phyloP scores from a whole-genome alignment of 1,140 invertebrate genomes.

The Megathymus violae region DNA sequence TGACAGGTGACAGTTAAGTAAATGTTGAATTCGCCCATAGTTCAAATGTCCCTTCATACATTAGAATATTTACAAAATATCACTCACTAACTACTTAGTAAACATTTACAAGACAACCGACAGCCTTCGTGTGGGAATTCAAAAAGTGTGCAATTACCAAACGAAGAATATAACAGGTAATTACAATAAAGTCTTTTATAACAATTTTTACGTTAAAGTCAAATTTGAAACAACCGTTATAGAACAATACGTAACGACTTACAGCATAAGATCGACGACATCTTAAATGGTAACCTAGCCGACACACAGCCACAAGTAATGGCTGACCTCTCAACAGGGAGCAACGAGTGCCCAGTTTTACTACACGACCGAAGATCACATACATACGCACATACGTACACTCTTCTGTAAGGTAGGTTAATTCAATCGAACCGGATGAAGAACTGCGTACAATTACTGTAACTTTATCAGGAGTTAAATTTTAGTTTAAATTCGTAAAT shows the following conservation, averaged over 20 bases:
- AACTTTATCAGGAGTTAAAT: too few relatives aligned
- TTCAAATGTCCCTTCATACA: too few relatives aligned
- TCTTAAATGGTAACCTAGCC: conserved; percentile 8
- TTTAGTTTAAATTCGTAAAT: too few relatives aligned
- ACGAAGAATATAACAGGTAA: conserved; percentile 37
- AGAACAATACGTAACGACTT: conserved; percentile 5
- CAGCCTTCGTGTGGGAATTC: conserved; percentile 45
- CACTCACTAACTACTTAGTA: conserved; percentile 22
- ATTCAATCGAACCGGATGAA: too few relatives aligned
- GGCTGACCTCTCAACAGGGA: conserved; percentile 21
- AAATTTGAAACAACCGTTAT: conserved; percentile 43
- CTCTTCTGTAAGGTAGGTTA: too few relatives aligned
- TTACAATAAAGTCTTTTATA: conserved; percentile 37
- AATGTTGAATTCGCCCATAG: too few relatives aligned
- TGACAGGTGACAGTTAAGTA: too few relatives aligned
- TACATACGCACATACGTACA: too few relatives aligned
- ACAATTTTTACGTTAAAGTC: conserved; percentile 36
- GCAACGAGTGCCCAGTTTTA: conserved; percentile 20
- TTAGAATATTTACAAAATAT: conserved; percentile 29
- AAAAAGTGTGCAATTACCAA: conserved; percentile 47
- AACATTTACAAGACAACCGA: conserved; percentile 39
- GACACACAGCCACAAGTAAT: conserved; percentile 29
- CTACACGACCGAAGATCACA: too few relatives aligned
- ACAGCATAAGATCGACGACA: conserved; percentile 9
- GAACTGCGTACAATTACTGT: too few relatives aligned